Conservation (phyloP, 2,113 vertebrate genomes). For the Oenanthe melanoleuca region DNA sequence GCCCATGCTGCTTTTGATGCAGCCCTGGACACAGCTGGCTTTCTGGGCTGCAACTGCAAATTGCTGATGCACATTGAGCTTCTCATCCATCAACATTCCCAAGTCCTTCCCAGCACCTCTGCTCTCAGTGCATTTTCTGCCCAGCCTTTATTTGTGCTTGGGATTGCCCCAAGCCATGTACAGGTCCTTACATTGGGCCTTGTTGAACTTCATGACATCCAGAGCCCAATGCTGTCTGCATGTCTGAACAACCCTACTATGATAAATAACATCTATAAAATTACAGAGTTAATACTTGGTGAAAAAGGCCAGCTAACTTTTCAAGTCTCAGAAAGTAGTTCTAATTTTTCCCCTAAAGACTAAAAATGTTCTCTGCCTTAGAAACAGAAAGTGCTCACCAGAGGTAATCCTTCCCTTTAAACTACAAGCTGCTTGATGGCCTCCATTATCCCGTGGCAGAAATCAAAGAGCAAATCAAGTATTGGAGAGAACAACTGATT, state of each 20-base stretch:
- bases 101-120: not conserved
- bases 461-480: not conserved
- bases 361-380: not conserved
- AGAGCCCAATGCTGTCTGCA: not conserved
- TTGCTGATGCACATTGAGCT: not conserved
- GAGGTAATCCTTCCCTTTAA: not conserved
- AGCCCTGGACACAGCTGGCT: accelerated
- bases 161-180: not conserved
- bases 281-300: not conserved
- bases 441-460: not conserved
- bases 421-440: not conserved
- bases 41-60: not conserved
- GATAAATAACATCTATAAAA: not conserved
- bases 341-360: not conserved
- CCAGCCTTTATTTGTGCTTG: not conserved
- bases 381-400: not conserved
- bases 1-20: not conserved
- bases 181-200: not conserved
- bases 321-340: not conserved
- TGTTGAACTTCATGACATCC: not conserved
- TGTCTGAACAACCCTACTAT: not conserved
- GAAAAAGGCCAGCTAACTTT: not conserved
- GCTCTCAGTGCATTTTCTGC: not conserved
- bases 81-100: not conserved
- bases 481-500: not conserved